Conservation (phyloP, 2,113 vertebrate species). For the Megaleporinus macrocephalus region DNA sequence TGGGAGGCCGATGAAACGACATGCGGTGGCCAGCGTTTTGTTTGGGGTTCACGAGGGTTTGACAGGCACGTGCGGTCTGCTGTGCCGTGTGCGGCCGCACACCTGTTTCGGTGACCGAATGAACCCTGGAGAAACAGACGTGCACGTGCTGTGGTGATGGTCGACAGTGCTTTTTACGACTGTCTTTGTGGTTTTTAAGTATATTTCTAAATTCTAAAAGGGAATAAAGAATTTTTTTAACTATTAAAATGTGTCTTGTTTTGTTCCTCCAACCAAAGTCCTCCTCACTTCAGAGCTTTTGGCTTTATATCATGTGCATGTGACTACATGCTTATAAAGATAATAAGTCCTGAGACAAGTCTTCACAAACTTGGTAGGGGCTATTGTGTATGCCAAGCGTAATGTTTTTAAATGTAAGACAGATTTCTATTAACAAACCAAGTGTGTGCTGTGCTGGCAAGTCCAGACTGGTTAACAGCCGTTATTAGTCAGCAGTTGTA, state of each 20-base stretch:
- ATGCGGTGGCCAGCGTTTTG: background rate
- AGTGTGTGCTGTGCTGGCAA: background rate
- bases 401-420: background rate
- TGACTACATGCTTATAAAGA: background rate
- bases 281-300: background rate
- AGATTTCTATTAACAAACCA: too few relatives aligned
- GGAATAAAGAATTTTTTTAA: background rate
- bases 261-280: background rate
- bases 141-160: conserved; percentile 1
- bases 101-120: conserved; percentile 24
- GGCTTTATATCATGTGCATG: background rate
- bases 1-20: background rate
- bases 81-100: background rate
- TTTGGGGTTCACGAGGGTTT: background rate
- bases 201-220: background rate
- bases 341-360: background rate
- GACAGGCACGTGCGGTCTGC: background rate
- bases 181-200: conserved; percentile 5
- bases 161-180: conserved; percentile 12
- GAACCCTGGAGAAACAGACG: conserved; percentile 1
- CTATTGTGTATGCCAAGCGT: background rate
- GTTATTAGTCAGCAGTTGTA: background rate
- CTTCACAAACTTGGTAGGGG: background rate
- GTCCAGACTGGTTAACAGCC: background rate
- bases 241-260: background rate